phyloP scores from a whole-genome alignment of 2,888 invertebrate genomes.

The Chrysolina americana region DNA sequence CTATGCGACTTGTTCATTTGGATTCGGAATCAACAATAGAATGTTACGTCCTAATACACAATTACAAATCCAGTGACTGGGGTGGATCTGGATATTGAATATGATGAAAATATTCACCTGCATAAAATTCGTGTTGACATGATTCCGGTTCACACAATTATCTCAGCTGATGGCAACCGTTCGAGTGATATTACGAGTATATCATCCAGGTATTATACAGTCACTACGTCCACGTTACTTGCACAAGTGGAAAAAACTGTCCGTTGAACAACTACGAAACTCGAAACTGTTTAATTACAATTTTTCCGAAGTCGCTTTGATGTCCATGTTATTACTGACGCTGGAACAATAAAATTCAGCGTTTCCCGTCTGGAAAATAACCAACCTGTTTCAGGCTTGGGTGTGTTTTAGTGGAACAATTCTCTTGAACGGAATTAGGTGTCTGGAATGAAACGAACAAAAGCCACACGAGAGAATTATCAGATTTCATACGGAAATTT shows the following conservation, averaged over 20 bases:
- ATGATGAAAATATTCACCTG: no score
- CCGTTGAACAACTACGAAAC: neutral
- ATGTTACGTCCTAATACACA: no score
- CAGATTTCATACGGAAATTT: slow-evolving; percentile 24
- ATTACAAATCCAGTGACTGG: no score
- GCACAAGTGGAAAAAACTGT: neutral
- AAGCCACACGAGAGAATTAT: slow-evolving; percentile 4
- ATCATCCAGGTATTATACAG: no score
- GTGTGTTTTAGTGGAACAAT: slow-evolving; percentile 8
- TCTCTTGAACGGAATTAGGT: slow-evolving; percentile 5
- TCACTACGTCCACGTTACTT: neutral
- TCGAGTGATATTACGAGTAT: no score
- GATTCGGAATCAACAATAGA: no score
- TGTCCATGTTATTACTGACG: neutral
- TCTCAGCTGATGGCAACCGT: no score
- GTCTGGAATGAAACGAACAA: slow-evolving; percentile 6
- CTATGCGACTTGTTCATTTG: no score
- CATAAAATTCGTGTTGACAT: no score
- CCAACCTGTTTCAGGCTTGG: neutral
- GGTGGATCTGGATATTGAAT: no score
- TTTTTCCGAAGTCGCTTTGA: slow-evolving; percentile 7
- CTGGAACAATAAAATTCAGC: slow-evolving; percentile 3
- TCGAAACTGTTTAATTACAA: slow-evolving; percentile 5
- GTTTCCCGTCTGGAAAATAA: neutral
- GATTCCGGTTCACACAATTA: no score